Evolutionary conservation across 1,140 invertebrate genomes (phyloP).

Genomic region (Coptotermes formosanus): DNA sequence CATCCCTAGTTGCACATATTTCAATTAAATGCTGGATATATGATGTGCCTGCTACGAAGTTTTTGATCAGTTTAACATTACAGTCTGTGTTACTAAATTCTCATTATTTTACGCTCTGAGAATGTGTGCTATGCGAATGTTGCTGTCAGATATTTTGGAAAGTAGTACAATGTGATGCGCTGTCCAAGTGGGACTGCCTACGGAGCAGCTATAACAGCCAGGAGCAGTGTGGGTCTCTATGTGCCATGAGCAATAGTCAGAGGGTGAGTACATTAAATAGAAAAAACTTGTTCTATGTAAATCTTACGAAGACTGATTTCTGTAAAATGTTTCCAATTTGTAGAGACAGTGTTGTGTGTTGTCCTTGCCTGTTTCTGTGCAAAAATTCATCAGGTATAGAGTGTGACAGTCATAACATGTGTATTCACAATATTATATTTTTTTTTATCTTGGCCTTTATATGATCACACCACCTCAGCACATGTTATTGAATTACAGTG

Average conservation of each 20-base stretch:
- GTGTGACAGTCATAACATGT: too few relatives aligned
- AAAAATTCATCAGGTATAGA: too few relatives aligned
- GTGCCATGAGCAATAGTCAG: constrained; percentile 30
- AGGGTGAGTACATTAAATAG: constrained; percentile 19
- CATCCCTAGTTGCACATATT: background rate
- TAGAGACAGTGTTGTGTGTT: too few relatives aligned
- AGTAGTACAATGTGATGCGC: background rate
- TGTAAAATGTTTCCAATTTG: too few relatives aligned
- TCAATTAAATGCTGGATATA: background rate
- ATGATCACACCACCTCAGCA: too few relatives aligned
- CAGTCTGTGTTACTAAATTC: background rate
- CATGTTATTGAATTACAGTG: too few relatives aligned
- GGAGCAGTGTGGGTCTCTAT: background rate
- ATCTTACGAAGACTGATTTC: too few relatives aligned
- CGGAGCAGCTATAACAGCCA: background rate
- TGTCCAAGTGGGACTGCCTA: background rate
- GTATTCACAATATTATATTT: too few relatives aligned
- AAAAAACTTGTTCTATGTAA: background rate
- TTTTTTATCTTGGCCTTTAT: too few relatives aligned
- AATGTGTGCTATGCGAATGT: background rate
- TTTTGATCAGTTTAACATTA: background rate
- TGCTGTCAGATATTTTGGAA: background rate
- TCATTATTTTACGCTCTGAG: background rate
- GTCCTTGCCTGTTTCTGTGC: too few relatives aligned
- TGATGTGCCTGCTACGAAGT: background rate